A percentile compares a stretch with the other conserved stretches of the same genome.
phyloP scores from a whole-genome alignment of 2,888 invertebrate genomes.

The Caenorhabditis sulstoni region DNA sequence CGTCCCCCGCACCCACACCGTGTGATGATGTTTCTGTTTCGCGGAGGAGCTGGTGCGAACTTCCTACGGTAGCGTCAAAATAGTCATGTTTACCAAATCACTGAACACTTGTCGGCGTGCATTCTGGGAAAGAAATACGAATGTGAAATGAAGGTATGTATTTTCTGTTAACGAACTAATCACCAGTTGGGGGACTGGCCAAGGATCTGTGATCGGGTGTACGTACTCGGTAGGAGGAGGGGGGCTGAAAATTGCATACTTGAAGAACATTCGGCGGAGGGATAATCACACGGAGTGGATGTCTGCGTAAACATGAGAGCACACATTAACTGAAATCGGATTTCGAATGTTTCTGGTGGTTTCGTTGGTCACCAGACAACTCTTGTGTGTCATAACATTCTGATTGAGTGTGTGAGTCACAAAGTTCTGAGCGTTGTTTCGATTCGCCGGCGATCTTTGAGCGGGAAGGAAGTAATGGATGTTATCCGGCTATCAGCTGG shows the following conservation, averaged over 20 bases:
- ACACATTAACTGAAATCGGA: slow-evolving; percentile 12
- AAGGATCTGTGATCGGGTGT: slow-evolving; percentile 19
- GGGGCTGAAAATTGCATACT: not conserved
- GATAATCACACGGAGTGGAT: slow-evolving; percentile 28
- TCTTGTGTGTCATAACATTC: too few relatives aligned
- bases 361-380: slow-evolving; percentile 11
- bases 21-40: too few relatives aligned
- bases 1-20: too few relatives aligned
- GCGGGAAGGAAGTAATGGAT: too few relatives aligned
- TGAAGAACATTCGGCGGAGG: not conserved
- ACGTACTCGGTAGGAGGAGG: not conserved
- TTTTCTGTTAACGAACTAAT: slow-evolving; percentile 24
- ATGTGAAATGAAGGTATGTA: slow-evolving; percentile 33
- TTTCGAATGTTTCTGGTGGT: slow-evolving; percentile 4
- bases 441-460: too few relatives aligned
- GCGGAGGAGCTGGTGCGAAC: too few relatives aligned
- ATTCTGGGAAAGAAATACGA: slow-evolving; percentile 15
- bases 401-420: too few relatives aligned
- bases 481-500: too few relatives aligned
- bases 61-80: slow-evolving; percentile 5
- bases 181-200: not conserved
- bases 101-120: slow-evolving; percentile 39
- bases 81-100: slow-evolving; percentile 37
- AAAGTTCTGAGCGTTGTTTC: too few relatives aligned
- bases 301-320: slow-evolving; percentile 28